Evolutionary conservation across 2,888 invertebrate genomes (phyloP).

Genomic region (Matsumyia berberina): DNA sequence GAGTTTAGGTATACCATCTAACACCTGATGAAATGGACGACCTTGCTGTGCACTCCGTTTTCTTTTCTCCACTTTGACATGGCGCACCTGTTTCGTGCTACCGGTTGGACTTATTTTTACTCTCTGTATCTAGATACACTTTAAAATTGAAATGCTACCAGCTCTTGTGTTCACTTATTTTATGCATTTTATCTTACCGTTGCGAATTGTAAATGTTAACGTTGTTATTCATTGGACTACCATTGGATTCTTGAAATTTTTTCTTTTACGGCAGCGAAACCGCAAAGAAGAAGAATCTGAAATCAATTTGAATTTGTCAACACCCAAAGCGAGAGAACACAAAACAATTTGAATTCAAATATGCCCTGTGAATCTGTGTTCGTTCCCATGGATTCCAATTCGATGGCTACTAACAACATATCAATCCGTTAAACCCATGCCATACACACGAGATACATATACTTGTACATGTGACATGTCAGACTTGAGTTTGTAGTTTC

Average conservation of each 20-base stretch:
- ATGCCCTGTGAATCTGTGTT: conserved; percentile 39
- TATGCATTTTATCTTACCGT: conserved; percentile 44
- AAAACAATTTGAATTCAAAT: conserved; percentile 43
- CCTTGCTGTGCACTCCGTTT: conserved; percentile 56
- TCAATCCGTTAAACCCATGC: conserved; percentile 50
- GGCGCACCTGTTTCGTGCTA: conserved; percentile 67
- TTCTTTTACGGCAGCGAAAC: conserved; percentile 10
- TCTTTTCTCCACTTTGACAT: conserved; percentile 19
- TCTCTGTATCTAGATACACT: conserved; percentile 34
- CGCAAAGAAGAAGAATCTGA: conserved; percentile 51
- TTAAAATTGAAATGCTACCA: conserved; percentile 26
- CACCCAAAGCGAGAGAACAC: conserved; percentile 33
- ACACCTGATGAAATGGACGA: conserved; percentile 71
- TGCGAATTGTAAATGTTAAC: conserved; percentile 21
- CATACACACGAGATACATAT: conserved; percentile 49
- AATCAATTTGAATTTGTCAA: conserved; percentile 79
- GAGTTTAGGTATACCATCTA: conserved; percentile 49
- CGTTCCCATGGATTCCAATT: conserved; percentile 67
- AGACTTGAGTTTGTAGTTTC: conserved; percentile 65
- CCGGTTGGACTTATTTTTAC: conserved; percentile 14
- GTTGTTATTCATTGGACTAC: conserved; percentile 6
- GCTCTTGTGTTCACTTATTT: conserved; percentile 47
- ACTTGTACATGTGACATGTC: conserved; percentile 45
- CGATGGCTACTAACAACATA: conserved; percentile 55
- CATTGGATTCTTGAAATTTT: conserved; percentile 34